Base-by-base conservation (phyloP, 2,113 vertebrate species). In the Cariama cristata region DNA sequence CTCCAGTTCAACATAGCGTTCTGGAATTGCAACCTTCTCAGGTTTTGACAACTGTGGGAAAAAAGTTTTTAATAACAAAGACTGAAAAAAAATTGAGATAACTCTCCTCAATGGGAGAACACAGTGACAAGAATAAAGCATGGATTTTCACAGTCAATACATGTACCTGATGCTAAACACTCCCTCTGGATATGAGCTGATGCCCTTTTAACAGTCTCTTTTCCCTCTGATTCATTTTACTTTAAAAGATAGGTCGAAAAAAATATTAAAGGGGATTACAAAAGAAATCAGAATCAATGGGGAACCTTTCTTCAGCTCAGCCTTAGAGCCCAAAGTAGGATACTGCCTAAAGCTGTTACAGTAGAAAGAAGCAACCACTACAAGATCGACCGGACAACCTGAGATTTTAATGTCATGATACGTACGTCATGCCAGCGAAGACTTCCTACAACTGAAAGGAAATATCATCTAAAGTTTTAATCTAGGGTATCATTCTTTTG, bases 21-120 rank as follows among this genome's bases (percentile, higher is more conserved):
- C 99, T 2, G 99, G 99, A 96, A 99, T 99, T 63, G 98, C 93
- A 88, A 99, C 99, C 93, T 99, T 99, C 96, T 99, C 98, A 33
- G 99, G 99, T 93, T 98, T 99, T 88, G 99, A 99, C 30, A 99
- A 97, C 99, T 99, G 84, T 12, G 81, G 68, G 93, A 88, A 88
- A 44, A 66, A 15, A 50, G 42, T 55, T 86, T 72, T 89, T 69
- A 81, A 21, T 11, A 69, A 55, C 30, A 79, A 75, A 77, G 58
- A 64, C 62, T 85, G 77, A 18, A 50, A 66, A 88, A 67, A 83
- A 44, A 38, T 2, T 8, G 50, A 84, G 56, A 66, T 24, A 59
- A 72, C 64, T 88, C 79, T 81, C 45, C 44, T 72, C 44, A 73
- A 64, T 26, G 49, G 23, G 12, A 82, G 45, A 73, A 85, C 81